Evolutionary conservation across 2,113 vertebrate genomes (phyloP).

Genomic region (Neopipo cinnamomea): DNA sequence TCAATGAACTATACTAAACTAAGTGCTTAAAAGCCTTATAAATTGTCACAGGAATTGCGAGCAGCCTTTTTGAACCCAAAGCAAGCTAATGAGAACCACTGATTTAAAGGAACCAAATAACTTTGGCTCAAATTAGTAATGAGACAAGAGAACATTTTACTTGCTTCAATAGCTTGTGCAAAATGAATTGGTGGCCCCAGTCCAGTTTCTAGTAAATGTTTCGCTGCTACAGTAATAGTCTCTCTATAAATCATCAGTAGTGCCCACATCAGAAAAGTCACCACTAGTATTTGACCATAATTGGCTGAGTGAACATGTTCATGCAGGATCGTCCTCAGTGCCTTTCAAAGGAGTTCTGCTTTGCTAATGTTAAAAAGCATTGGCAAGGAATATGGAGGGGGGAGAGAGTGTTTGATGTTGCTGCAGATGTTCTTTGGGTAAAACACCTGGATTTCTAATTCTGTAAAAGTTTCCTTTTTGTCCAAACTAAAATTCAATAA

Average conservation of each 20-base stretch:
- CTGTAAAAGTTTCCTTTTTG: background rate
- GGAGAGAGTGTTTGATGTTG: background rate
- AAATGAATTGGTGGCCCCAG: constrained; percentile 49
- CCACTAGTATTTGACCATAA: constrained; percentile 36
- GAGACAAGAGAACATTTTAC: constrained; percentile 19
- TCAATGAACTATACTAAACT: constrained; percentile 9
- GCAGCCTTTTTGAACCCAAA: background rate
- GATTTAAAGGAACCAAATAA: constrained; percentile 20
- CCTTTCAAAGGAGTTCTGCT: background rate
- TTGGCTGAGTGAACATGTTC: background rate
- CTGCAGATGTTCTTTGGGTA: background rate
- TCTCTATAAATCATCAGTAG: constrained; percentile 36
- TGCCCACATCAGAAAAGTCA: constrained; percentile 24
- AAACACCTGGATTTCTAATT: background rate
- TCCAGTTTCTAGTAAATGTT: constrained; percentile 62
- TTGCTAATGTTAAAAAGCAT: background rate
- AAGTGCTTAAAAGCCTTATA: constrained; percentile 21
- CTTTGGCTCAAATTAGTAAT: constrained; percentile 8
- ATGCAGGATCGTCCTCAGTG: background rate
- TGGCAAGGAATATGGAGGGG: background rate
- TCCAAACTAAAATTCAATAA: background rate
- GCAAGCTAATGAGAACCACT: constrained; percentile 18
- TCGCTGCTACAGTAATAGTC: constrained; percentile 1
- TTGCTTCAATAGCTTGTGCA: constrained; percentile 30
- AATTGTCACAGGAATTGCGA: constrained; percentile 7